These are phyloP conservation scores for Protonibea diacanthus DNA, from an alignment of 2,797 vertebrate genomes.

Conservation along the genomic window DNA sequence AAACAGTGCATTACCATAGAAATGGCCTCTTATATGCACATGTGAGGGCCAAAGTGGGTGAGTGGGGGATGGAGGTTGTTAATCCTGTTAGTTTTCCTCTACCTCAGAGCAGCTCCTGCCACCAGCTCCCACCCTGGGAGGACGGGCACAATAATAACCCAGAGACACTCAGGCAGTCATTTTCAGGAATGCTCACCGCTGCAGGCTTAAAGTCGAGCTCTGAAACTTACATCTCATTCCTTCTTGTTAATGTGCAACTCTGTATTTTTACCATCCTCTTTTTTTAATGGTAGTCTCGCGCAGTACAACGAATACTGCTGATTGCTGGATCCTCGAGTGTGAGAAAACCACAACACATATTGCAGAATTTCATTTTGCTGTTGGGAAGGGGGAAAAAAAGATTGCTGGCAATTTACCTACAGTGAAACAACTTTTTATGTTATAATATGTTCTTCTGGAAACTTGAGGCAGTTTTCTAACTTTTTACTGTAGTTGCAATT, in stretches of 20 bases:
- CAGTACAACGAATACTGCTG: constrained; percentile 49
- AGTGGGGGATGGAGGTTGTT: constrained; percentile 68
- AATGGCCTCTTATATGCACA: constrained; percentile 77
- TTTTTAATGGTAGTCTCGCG: constrained; percentile 35
- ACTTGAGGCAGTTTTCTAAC: constrained; percentile 6
- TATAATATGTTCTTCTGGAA: constrained; percentile 21
- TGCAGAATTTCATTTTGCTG: constrained; percentile 51
- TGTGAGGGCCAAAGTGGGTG: constrained; percentile 63
- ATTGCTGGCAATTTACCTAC: constrained; percentile 13
- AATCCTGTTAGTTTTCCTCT: constrained; percentile 81
- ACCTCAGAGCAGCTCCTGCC: constrained; percentile 61
- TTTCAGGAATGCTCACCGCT: constrained; percentile 63
- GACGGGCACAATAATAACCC: constrained; percentile 65
- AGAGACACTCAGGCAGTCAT: constrained; percentile 57
- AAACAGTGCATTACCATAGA: constrained; percentile 84
- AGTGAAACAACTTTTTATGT: constrained; percentile 36
- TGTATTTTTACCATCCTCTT: constrained; percentile 49
- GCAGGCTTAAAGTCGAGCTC: constrained; percentile 47
- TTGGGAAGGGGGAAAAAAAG: constrained; percentile 1
- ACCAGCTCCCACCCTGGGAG: constrained; percentile 65
- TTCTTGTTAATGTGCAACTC: constrained; percentile 64
- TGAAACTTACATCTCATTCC: constrained; percentile 60
- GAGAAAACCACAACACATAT: constrained; percentile 50
- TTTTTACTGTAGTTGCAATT: constrained; percentile 20
- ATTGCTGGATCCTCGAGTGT: constrained; percentile 53